Evolutionary conservation across 1,140 invertebrate species (phyloP).

Genomic region (Thaumetopoea pityocampa): DNA sequence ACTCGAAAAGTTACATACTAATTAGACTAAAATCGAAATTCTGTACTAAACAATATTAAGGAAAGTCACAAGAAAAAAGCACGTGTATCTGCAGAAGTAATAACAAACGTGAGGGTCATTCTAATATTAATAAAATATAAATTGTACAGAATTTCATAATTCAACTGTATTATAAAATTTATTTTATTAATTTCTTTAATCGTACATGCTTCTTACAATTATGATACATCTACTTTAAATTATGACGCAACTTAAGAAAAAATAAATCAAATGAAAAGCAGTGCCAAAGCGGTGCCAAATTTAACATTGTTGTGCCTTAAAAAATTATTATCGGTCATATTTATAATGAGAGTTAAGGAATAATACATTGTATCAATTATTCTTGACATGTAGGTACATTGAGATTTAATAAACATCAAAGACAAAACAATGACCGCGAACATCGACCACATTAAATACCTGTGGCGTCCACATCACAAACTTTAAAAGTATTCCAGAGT

Average conservation of each 20-base stretch:
- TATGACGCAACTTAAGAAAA: slow-evolving; percentile 56
- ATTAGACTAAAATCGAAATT: slow-evolving; percentile 8
- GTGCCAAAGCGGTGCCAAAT: slow-evolving; percentile 55
- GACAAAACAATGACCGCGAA: slow-evolving; percentile 58
- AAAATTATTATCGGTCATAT: no score
- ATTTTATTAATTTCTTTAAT: no score
- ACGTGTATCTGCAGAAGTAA: no score
- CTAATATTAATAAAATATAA: no score
- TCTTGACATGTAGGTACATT: no score
- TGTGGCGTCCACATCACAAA: slow-evolving; percentile 41
- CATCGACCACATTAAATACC: slow-evolving; percentile 52
- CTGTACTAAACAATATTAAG: slow-evolving; percentile 7
- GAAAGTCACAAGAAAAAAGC: no score
- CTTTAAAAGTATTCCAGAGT: no score
- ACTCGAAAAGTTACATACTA: slow-evolving; percentile 3
- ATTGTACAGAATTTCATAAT: slow-evolving; percentile 11
- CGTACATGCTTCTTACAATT: slow-evolving; percentile 13
- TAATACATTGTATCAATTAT: background rate
- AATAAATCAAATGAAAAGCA: slow-evolving; percentile 44
- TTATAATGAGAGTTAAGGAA: no score
- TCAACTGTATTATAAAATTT: no score
- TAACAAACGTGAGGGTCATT: no score
- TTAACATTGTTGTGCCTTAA: slow-evolving; percentile 47
- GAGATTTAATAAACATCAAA: slow-evolving; percentile 10
- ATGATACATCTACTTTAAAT: slow-evolving; percentile 26